Percentiles rank a stretch among this genome's conserved stretches.
These are phyloP conservation scores for Heteromurus nitidus DNA, from an alignment of 2,888 invertebrate species.

Conservation along the genomic window DNA sequence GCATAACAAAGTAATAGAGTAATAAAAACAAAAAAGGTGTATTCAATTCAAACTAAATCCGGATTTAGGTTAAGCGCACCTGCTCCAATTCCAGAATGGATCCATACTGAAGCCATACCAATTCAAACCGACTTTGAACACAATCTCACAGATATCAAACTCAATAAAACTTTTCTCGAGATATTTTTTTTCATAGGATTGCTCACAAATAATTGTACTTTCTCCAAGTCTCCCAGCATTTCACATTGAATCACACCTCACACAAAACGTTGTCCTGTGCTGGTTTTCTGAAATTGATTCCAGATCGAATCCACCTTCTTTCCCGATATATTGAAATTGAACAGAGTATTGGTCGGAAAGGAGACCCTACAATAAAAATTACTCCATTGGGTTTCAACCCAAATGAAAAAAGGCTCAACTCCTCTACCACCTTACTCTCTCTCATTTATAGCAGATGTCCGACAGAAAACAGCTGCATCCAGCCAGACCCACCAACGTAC, in stretches of 20 bases:
- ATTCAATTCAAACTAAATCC: neutral
- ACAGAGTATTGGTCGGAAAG: neutral
- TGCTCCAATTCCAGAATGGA: slow-evolving; percentile 43
- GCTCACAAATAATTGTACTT: too few species aligned
- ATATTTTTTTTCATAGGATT: too few species aligned
- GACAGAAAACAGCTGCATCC: slow-evolving; percentile 44
- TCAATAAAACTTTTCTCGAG: too few species aligned
- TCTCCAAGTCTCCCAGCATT: too few species aligned
- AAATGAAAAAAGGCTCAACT: neutral
- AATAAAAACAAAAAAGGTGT: neutral
- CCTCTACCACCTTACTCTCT: neutral
- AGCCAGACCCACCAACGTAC: too few species aligned
- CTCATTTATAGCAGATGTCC: neutral
- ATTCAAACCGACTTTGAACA: too few species aligned
- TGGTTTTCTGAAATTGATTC: neutral
- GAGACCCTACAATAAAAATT: too few species aligned
- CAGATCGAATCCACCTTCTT: too few species aligned
- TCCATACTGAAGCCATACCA: too few species aligned
- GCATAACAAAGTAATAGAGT: neutral
- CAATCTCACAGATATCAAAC: too few species aligned
- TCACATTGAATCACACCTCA: neutral
- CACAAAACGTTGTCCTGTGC: neutral
- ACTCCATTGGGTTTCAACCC: too few species aligned
- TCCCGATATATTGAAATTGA: slow-evolving; percentile 22
- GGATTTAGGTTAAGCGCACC: slow-evolving; percentile 5